Evolutionary conservation across 53 echinoderm and acorn worm genomes (phyloP).

Genomic region (Hippasteria phrygiana): DNA sequence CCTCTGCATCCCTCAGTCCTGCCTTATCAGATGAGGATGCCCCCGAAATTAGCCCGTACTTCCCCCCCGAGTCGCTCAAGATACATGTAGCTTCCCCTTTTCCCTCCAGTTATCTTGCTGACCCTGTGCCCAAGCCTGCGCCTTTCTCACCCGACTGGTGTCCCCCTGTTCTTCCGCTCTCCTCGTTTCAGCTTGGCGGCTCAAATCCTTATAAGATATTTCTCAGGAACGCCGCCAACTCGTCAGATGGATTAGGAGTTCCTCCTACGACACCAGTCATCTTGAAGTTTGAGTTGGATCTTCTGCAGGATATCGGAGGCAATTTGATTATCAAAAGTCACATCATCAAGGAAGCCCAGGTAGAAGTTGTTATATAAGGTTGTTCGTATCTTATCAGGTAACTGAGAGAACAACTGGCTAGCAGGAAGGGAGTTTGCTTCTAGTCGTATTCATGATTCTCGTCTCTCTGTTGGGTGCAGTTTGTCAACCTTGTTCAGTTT

Average conservation of each 20-base stretch:
- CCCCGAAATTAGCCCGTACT: neutral
- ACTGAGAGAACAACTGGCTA: no score
- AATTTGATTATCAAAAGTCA: slow-evolving; percentile 51
- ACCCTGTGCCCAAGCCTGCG: neutral
- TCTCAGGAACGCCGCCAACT: slow-evolving; percentile 48
- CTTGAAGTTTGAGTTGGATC: slow-evolving; percentile 72
- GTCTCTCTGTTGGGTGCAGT: neutral
- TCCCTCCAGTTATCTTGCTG: neutral
- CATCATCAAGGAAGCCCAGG: slow-evolving; percentile 27
- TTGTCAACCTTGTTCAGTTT: neutral
- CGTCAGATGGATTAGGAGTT: slow-evolving; percentile 28
- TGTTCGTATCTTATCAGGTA: no score
- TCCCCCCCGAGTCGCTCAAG: neutral
- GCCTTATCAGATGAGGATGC: neutral
- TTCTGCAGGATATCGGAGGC: slow-evolving; percentile 83
- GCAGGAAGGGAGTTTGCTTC: no score
- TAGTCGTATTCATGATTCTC: neutral
- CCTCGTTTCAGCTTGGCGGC: slow-evolving; percentile 25
- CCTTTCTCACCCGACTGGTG: slow-evolving; percentile 23
- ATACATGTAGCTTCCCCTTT: neutral
- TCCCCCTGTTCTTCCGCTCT: slow-evolving; percentile 45
- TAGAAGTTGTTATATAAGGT: no score
- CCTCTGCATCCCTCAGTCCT: neutral
- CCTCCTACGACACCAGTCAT: slow-evolving; percentile 58
- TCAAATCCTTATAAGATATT: slow-evolving; percentile 61